These are phyloP conservation scores for Loxodonta africana DNA, from an alignment of 2,113 vertebrate genomes.

Conservation along the genomic window DNA sequence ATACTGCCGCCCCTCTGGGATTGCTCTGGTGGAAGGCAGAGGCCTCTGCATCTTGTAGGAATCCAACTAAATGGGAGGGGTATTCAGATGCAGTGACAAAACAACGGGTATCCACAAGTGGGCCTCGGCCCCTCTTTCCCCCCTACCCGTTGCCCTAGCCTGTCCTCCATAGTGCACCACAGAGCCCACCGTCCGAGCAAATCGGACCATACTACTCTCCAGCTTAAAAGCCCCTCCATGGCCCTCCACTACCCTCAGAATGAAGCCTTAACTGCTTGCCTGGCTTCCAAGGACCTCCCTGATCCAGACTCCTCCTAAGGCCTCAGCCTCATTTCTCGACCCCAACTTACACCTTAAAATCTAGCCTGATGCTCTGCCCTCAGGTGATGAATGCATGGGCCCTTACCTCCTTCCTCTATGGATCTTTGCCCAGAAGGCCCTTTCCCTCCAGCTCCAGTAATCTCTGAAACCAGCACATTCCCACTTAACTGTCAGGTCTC, in stretches of 20 bases:
- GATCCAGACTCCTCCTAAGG: background rate
- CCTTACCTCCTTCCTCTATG: background rate
- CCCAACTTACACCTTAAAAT: background rate
- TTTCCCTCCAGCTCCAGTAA: background rate
- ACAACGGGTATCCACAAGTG: background rate
- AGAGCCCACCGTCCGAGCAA: background rate
- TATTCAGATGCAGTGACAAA: background rate
- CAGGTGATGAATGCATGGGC: background rate
- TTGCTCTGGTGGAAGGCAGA: background rate
- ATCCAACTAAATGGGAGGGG: background rate
- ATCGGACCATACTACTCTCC: constrained; percentile 5
- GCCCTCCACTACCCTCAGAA: background rate
- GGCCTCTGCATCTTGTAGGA: background rate
- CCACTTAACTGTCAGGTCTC: background rate
- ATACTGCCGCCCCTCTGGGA: background rate
- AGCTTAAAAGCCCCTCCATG: background rate
- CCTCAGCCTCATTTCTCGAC: background rate
- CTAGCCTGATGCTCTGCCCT: background rate
- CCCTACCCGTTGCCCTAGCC: background rate
- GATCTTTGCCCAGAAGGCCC: background rate
- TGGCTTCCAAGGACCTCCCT: background rate
- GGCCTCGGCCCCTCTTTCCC: background rate
- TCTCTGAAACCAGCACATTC: background rate
- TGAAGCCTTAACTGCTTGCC: constrained; percentile 2
- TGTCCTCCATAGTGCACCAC: background rate